Percentiles rank a stretch among this genome's conserved stretches.
These are phyloP conservation scores for Physocephala rufipes DNA, from an alignment of 2,888 invertebrate genomes.

Conservation along the genomic window DNA sequence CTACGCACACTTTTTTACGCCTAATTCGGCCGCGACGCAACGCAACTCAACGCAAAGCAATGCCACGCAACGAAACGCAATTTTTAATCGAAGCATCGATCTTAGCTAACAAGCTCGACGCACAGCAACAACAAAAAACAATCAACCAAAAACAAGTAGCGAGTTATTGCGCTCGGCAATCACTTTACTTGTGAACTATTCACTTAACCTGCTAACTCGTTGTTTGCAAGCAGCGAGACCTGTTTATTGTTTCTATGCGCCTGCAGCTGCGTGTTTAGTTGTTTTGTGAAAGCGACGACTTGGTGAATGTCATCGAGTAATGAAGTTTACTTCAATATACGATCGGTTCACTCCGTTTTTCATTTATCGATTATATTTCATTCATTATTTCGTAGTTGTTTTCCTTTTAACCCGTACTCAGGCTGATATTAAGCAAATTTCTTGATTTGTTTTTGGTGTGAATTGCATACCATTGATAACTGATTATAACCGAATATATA, in stretches of 20 bases:
- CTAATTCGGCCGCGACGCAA: background rate
- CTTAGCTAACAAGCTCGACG: background rate
- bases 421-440: background rate
- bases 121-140: background rate
- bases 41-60: slow-evolving; percentile 3
- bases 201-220: background rate
- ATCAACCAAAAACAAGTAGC: background rate
- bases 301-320: background rate
- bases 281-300: background rate
- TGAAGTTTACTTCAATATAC: background rate
- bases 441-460: slow-evolving; percentile 3
- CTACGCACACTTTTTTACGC: background rate
- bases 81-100: background rate
- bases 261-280: no score
- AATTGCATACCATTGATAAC: background rate
- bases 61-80: slow-evolving; percentile 7
- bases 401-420: background rate
- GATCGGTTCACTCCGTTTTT: no score
- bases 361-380: no score
- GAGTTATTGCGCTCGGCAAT: background rate
- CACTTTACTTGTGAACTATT: background rate
- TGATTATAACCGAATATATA: background rate
- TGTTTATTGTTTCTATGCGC: background rate
- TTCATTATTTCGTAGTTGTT: background rate
- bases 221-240: background rate